These are phyloP conservation scores for Muschampia plurimacula DNA, from an alignment of 2,888 invertebrate species.

Conservation along the genomic window DNA sequence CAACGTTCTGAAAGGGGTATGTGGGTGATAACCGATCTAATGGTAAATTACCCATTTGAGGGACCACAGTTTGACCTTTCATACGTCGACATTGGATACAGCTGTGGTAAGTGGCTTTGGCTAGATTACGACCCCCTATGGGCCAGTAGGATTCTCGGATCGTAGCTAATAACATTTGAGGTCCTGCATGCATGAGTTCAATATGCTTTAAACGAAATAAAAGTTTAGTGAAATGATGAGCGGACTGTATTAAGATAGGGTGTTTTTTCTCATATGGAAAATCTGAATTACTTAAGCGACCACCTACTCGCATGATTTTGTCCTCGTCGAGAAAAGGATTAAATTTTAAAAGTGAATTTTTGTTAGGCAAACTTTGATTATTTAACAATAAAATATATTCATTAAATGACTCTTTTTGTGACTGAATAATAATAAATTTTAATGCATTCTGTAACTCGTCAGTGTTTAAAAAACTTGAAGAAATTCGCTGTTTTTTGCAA, in stretches of 20 bases:
- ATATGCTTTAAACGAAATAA: conserved; percentile 36
- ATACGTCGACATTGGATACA: conserved; percentile 47
- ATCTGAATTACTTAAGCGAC: conserved; percentile 45
- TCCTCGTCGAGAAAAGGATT: conserved; percentile 38
- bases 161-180: conserved; percentile 43
- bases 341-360: conserved; percentile 39
- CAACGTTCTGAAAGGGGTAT: conserved; percentile 38
- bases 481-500: conserved; percentile 18
- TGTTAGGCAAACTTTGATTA: conserved; percentile 27
- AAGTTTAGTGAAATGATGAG: conserved; percentile 43
- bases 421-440: conserved; percentile 25
- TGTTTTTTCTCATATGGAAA: conserved; percentile 44
- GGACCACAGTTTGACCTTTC: conserved; percentile 41
- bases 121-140: conserved; percentile 42
- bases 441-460: conserved; percentile 16
- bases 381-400: conserved; percentile 29
- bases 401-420: conserved; percentile 32
- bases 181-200: conserved; percentile 48
- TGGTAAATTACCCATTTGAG: conserved; percentile 49
- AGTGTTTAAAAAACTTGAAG: conserved; percentile 7
- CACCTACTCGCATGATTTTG: conserved; percentile 46
- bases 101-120: conserved; percentile 41
- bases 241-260: conserved; percentile 50
- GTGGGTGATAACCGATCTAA: conserved; percentile 38
- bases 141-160: conserved; percentile 40